A percentile compares a stretch with the other conserved stretches of the same genome.
Evolutionary conservation across 2,797 vertebrate species (phyloP).

Genomic region (Brachymystax lenok): DNA sequence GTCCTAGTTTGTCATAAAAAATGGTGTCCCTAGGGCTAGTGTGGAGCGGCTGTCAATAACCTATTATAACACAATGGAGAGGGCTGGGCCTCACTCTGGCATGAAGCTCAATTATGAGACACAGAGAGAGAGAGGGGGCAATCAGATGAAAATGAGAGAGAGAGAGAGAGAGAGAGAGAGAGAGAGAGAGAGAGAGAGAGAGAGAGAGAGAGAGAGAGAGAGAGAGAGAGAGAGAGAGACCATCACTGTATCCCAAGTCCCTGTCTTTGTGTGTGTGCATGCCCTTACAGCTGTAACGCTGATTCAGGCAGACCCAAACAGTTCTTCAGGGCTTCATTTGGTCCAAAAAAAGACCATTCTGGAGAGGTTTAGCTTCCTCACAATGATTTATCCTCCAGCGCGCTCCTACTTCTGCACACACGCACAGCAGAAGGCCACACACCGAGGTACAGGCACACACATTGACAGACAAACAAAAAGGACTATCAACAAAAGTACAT

Average conservation of each 20-base stretch:
- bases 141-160: background rate
- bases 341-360: conserved; percentile 64
- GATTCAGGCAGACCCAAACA: conserved; percentile 51
- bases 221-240: background rate
- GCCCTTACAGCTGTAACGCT: conserved; percentile 43
- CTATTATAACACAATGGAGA: conserved; percentile 65
- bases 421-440: conserved; percentile 23
- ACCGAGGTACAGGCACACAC: conserved; percentile 27
- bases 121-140: conserved; percentile 7
- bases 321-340: conserved; percentile 56
- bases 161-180: background rate
- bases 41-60: conserved; percentile 80
- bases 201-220: conserved; percentile 16
- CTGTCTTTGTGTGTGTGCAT: conserved; percentile 26
- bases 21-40: conserved; percentile 64
- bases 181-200: conserved; percentile 16
- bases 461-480: background rate
- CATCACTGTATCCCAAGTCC: background rate
- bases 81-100: conserved; percentile 32
- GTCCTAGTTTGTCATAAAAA: conserved; percentile 79
- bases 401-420: conserved; percentile 24
- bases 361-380: conserved; percentile 59
- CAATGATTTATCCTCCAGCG: conserved; percentile 64
- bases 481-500: background rate
- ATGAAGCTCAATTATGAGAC: conserved; percentile 52